Evolutionary conservation across 2,888 invertebrate species (phyloP).

Genomic region (Acronicta leporina): DNA sequence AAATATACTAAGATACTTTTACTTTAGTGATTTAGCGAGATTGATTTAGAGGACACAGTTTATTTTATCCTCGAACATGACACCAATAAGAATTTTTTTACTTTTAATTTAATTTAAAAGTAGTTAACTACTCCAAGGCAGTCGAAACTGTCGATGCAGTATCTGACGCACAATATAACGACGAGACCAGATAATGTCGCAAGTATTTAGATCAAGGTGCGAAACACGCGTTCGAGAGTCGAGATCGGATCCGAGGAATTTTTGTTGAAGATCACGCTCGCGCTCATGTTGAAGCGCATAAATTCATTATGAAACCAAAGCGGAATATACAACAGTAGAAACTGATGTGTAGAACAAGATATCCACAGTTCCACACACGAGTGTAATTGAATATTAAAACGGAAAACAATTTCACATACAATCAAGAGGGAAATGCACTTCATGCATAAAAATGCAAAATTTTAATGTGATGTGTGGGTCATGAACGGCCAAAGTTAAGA

Average conservation of each 20-base stretch:
- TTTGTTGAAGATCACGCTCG: constrained; percentile 83
- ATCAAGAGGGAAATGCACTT: constrained; percentile 33
- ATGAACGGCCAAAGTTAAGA: constrained; percentile 16
- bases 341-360: constrained; percentile 45
- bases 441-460: constrained; percentile 10
- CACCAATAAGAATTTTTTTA: constrained; percentile 27
- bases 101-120: constrained; percentile 44
- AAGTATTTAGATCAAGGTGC: constrained; percentile 89
- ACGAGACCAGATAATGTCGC: constrained; percentile 85
- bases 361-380: constrained; percentile 44
- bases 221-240: constrained; percentile 85
- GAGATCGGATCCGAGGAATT: constrained; percentile 84
- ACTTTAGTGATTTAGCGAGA: constrained; percentile 9
- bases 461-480: constrained; percentile 8
- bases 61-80: constrained; percentile 21
- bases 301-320: constrained; percentile 75
- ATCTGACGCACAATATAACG: constrained; percentile 75
- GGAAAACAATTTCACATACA: constrained; percentile 25
- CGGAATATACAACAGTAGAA: constrained; percentile 66
- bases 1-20: constrained; percentile 13
- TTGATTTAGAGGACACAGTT: constrained; percentile 30
- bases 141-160: constrained; percentile 67
- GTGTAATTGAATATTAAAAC: constrained; percentile 54
- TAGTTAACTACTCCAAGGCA: constrained; percentile 55
- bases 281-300: constrained; percentile 73